phyloP scores from a whole-genome alignment of 2,888 invertebrate genomes.

The Platerodrilus igneus region DNA sequence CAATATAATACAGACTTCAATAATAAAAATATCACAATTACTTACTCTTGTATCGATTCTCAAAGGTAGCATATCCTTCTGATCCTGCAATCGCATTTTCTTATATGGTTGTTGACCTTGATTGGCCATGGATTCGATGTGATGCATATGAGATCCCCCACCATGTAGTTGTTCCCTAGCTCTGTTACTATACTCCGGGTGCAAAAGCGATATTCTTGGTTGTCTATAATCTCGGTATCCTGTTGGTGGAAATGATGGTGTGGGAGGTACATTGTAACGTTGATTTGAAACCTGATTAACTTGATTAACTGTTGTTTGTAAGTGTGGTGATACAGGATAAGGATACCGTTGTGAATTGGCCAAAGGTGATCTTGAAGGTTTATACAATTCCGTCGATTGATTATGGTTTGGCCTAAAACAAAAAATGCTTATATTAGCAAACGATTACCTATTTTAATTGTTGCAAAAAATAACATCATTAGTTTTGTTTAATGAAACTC shows the following conservation, averaged over 20 bases:
- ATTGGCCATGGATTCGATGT: slow-evolving; percentile 45
- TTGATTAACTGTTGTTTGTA: slow-evolving; percentile 17
- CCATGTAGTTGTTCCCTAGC: slow-evolving; percentile 40
- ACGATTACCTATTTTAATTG: no score
- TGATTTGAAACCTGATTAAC: slow-evolving; percentile 30
- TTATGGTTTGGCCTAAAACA: slow-evolving; percentile 33
- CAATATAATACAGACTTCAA: no score
- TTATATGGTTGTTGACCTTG: slow-evolving; percentile 61
- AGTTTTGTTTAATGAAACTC: no score
- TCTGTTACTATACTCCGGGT: slow-evolving; percentile 49
- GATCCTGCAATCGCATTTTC: slow-evolving; percentile 60
- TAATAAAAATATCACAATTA: no score
- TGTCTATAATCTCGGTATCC: slow-evolving; percentile 52
- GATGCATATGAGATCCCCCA: slow-evolving; percentile 49
- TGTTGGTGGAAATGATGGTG: slow-evolving; percentile 44
- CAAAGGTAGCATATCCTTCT: slow-evolving; percentile 52
- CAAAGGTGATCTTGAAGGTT: slow-evolving; percentile 49
- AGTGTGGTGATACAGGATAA: slow-evolving; percentile 45
- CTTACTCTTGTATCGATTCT: slow-evolving; percentile 62
- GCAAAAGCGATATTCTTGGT: slow-evolving; percentile 65
- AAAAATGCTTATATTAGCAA: no score
- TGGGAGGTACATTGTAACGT: slow-evolving; percentile 27
- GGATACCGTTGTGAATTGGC: slow-evolving; percentile 43
- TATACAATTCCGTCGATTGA: slow-evolving; percentile 41
- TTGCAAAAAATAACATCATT: no score